Conservation (phyloP, 2,113 vertebrate genomes). For the Anhinga rufa region DNA sequence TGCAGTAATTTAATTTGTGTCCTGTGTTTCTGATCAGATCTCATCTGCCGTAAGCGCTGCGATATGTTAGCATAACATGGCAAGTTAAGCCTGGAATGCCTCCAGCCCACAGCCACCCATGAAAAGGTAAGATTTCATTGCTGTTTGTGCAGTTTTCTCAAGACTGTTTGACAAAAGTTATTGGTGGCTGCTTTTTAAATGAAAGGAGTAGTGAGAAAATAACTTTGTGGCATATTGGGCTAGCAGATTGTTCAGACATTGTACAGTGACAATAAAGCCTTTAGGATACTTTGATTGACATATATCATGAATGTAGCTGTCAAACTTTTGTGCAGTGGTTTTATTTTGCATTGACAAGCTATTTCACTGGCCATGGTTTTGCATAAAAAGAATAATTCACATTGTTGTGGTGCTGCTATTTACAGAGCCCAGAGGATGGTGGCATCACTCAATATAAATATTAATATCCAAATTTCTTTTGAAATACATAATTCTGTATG, state of each 20-base stretch:
- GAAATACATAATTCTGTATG: background rate
- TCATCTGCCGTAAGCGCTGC: background rate
- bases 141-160: background rate
- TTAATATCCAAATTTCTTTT: background rate
- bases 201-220: conserved; percentile 35
- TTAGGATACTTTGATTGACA: conserved; percentile 30
- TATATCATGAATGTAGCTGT: conserved; percentile 42
- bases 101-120: background rate
- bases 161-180: conserved; percentile 25
- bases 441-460: background rate
- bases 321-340: conserved; percentile 26
- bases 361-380: background rate
- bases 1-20: background rate
- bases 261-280: conserved; percentile 35
- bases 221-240: conserved; percentile 39
- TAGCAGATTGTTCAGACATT: conserved; percentile 51
- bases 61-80: background rate
- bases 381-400: conserved; percentile 9
- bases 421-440: background rate
- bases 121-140: background rate
- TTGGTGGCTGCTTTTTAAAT: conserved; percentile 44
- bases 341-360: conserved; percentile 9
- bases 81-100: background rate
- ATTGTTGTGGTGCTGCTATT: conserved; percentile 29
- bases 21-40: background rate